Conservation (phyloP, 2,888 invertebrate species). For the Heliothis peltigera region DNA sequence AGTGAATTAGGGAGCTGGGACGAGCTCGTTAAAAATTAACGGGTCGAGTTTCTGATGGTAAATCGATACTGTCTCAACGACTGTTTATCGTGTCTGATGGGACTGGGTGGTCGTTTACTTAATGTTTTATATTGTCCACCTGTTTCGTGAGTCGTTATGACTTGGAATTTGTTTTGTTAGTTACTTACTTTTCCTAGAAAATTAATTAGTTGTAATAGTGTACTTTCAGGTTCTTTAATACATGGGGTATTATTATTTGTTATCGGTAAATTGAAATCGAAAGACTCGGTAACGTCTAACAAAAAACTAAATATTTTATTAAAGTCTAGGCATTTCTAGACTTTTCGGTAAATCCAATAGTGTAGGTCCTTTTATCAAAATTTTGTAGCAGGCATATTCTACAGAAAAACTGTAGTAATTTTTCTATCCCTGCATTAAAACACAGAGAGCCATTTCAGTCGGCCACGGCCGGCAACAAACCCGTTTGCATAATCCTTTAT, state of each 20-base stretch:
- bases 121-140: conserved; percentile 51
- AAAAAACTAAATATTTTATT: no score
- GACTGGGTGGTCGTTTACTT: conserved; percentile 42
- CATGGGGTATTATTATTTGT: no score
- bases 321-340: no score
- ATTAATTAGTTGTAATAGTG: neutral
- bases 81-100: conserved; percentile 49
- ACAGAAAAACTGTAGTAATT: no score
- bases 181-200: conserved; percentile 31
- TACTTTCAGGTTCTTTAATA: no score
- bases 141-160: conserved; percentile 35
- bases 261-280: no score
- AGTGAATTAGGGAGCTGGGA: conserved; percentile 78
- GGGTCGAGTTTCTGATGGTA: conserved; percentile 78
- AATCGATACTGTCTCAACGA: conserved; percentile 76
- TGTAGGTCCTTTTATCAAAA: no score
- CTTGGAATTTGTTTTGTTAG: conserved; percentile 31
- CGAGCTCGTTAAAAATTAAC: conserved; percentile 84
- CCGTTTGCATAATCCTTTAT: conserved; percentile 53
- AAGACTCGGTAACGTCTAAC: no score
- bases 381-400: no score
- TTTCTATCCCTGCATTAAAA: conserved; percentile 7
- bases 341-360: no score
- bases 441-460: conserved; percentile 5
- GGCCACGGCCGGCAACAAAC: conserved; percentile 14